A percentile compares a stretch with the other conserved stretches of the same genome.
These are phyloP conservation scores for Percina caprodes DNA, from an alignment of 2,113 vertebrate species.

Conservation along the genomic window DNA sequence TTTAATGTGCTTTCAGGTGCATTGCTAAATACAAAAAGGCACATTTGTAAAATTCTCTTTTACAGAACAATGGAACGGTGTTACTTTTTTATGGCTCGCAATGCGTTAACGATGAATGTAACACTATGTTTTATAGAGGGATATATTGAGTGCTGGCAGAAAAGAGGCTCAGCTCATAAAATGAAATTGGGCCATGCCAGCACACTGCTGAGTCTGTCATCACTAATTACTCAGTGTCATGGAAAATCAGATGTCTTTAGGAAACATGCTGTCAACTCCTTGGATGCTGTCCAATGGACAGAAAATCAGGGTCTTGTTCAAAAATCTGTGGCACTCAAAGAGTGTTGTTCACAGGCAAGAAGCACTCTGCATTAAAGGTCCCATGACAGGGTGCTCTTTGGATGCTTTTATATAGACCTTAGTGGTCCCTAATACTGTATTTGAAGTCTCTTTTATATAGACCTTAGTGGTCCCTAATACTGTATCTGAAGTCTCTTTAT, in stretches of 20 bases:
- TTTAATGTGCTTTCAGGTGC: background rate
- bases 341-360: slow-evolving; percentile 22
- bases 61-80: background rate
- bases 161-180: slow-evolving; percentile 37
- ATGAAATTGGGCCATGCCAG: background rate
- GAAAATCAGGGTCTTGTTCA: slow-evolving; percentile 61
- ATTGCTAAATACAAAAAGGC: background rate
- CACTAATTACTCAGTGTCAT: slow-evolving; percentile 52
- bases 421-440: too few species aligned
- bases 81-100: slow-evolving; percentile 1
- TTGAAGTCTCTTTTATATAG: too few species aligned
- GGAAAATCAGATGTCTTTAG: slow-evolving; percentile 50
- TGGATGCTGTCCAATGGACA: slow-evolving; percentile 1
- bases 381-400: too few species aligned
- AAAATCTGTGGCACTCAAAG: slow-evolving; percentile 45
- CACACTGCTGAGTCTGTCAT: slow-evolving; percentile 29
- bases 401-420: too few species aligned
- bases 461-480: too few species aligned
- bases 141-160: slow-evolving; percentile 1
- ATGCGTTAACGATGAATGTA: slow-evolving; percentile 12
- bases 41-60: background rate
- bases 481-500: too few species aligned
- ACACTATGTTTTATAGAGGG: background rate
- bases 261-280: slow-evolving; percentile 54
- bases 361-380: slow-evolving; percentile 17